Percentiles rank a stretch among this genome's conserved stretches.
phyloP scores from a whole-genome alignment of 1,140 invertebrate species.

The Tyrophagus putrescentiae region DNA sequence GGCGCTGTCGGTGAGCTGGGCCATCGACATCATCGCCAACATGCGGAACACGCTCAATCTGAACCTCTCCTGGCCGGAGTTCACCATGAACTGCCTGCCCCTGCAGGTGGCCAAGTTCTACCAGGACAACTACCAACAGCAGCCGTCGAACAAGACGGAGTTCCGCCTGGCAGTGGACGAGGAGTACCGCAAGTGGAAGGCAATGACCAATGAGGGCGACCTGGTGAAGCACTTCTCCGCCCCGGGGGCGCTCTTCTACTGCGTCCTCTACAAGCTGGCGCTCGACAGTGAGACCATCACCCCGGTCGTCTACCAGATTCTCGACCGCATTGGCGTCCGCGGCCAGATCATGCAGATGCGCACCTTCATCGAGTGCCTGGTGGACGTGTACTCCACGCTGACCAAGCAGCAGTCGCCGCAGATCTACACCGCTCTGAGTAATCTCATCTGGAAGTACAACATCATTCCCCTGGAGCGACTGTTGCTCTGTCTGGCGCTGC shows the following conservation, averaged over 20 bases:
- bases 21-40: constrained; percentile 68
- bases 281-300: constrained; percentile 81
- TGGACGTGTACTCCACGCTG: no score
- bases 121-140: constrained; percentile 22
- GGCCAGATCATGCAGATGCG: constrained; percentile 73
- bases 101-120: constrained; percentile 72
- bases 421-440: constrained; percentile 76
- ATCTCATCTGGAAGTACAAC: constrained; percentile 94
- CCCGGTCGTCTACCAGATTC: constrained; percentile 81
- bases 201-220: constrained; percentile 73
- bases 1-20: constrained; percentile 58
- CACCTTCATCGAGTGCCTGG: constrained; percentile 86
- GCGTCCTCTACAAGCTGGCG: constrained; percentile 85
- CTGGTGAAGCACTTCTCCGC: constrained; percentile 87
- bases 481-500: constrained; percentile 67
- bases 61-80: constrained; percentile 60
- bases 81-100: constrained; percentile 81
- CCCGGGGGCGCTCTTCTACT: constrained; percentile 62
- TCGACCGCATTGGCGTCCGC: constrained; percentile 79
- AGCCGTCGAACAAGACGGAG: constrained; percentile 26
- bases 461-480: constrained; percentile 84
- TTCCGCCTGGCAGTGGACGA: constrained; percentile 61
- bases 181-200: constrained; percentile 87
- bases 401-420: no score
- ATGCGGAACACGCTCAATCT: constrained; percentile 79